Evolutionary conservation across 2,797 vertebrate species (phyloP), one percentile per base, ranked within the genome.

Genomic region (Parotocinclus haroldoi): DNA sequence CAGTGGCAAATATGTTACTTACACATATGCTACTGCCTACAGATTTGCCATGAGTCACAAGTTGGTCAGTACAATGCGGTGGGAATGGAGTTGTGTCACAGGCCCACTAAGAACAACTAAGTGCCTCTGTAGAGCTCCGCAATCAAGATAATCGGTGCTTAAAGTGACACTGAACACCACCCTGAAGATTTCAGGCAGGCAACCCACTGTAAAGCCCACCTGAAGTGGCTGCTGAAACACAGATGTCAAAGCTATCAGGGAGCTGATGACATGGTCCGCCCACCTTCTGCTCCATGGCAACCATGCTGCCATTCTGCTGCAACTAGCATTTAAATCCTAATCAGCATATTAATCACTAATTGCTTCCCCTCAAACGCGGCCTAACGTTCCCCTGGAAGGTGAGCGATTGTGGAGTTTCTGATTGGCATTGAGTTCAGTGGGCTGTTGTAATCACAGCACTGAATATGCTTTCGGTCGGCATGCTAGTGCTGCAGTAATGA

Each of bases 281-380:
- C 66, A 76, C 77, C 58, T 64, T 61, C 68, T 17, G 56, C 58
- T 68, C 71, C 59, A 68, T 62, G 59, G 69, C 62, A 68, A 69
- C 71, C 51, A 40, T 9, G 56, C 62, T 72, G 69, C 71, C 69
- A 68, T 71, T 75, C 67, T 73, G 73, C 69, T 72, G 74, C 74
- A 74, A 75, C 72, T 72, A 72, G 77, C 66, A 63, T 76, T 79
- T 71, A 75, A 78, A 81, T 75, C 68, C 79, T 78, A 78, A 77
- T 79, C 75, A 78, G 73, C 74, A 77, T 71, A 79, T 78, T 76
- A 78, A 78, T 74, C 73, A 72, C 73, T 77, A 77, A 77, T 80
- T 76, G 73, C 75, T 76, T 73, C 68, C 73, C 73, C 55, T 67
- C 68, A 69, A 68, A 71, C 54, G 60, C 63, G 67, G 66, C 56